Evolutionary conservation across 2,797 vertebrate species (phyloP).

Genomic region (Karalla daura): DNA sequence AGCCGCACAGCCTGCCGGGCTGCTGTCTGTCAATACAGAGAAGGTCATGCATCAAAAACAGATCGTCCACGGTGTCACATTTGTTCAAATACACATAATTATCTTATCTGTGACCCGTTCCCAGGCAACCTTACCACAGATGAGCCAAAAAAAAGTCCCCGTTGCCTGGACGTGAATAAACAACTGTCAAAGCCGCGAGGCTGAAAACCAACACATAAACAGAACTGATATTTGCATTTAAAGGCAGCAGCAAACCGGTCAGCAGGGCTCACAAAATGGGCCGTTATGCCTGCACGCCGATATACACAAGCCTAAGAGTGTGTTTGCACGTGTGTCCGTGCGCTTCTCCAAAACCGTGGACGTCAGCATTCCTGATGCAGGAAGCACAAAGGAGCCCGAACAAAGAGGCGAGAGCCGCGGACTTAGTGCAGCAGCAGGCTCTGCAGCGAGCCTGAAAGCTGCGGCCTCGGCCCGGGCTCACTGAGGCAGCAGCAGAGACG

Average conservation of each 20-base stretch:
- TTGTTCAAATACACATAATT: background rate
- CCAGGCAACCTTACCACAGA: slow-evolving; percentile 35
- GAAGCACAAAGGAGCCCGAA: slow-evolving; percentile 78
- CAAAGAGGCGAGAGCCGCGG: slow-evolving; percentile 73
- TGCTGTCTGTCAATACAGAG: background rate
- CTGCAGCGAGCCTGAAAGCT: slow-evolving; percentile 44
- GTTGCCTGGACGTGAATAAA: slow-evolving; percentile 50
- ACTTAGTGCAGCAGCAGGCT: slow-evolving; percentile 66
- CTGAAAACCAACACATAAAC: slow-evolving; percentile 63
- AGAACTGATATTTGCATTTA: slow-evolving; percentile 56
- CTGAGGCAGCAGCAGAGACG: slow-evolving; percentile 10
- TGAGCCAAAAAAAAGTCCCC: slow-evolving; percentile 31
- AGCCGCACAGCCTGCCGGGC: slow-evolving; percentile 5
- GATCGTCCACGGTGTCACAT: background rate
- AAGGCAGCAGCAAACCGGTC: slow-evolving; percentile 30
- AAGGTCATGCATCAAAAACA: background rate
- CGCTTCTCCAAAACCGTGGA: slow-evolving; percentile 63
- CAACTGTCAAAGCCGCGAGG: slow-evolving; percentile 40
- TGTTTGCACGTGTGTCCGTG: slow-evolving; percentile 49
- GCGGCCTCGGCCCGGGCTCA: slow-evolving; percentile 29
- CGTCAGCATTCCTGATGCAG: slow-evolving; percentile 82
- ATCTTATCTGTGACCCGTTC: slow-evolving; percentile 27
- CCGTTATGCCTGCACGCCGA: slow-evolving; percentile 3
- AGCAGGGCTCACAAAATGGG: slow-evolving; percentile 7
- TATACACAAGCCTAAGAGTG: slow-evolving; percentile 57